Base-by-base conservation (phyloP, 2,888 invertebrate species). In the Disparrhopalites patrizii region DNA sequence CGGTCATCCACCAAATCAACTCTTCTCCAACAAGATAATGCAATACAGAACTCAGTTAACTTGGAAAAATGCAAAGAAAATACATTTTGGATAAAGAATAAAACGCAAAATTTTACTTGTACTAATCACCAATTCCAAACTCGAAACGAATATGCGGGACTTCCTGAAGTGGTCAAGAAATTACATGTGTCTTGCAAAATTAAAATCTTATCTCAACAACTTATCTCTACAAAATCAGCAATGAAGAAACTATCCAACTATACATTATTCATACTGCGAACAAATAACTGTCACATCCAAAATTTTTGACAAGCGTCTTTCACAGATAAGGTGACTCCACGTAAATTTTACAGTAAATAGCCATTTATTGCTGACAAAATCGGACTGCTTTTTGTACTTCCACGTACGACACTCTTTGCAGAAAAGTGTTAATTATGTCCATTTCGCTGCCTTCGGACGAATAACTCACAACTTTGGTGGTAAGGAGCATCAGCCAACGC, bases 401-500 rank as follows among this genome's bases (percentile, higher is more conserved):
- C 23, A 15, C 40, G 28, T 63, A 63, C 13, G 54, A 56, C 8
- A 63, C 63, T 20, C 63, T n/a, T 20, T 55, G 55, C 13, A 63
- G 63, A 25, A 63, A 63, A 15, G 55, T 55, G 15, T 55, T 38
- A 4, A 63, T 63, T n/a, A 63, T 20, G 47, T 63, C 56, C 47
- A 55, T 63, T 43, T 63, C 63, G 25, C 63, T 63, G 1, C 5
- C 38, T 4, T 30, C 47, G 3, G 55, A 55, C 20, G 38, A 56
- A 75, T 76, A 27, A 80, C 75, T 27, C 81, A 81, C 56, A 18
- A 89, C 83, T 81, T 89, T 89, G 8, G 88, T 87, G 1, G 89
- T 87, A 31, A 89, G 80, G 67, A 86, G 86, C 70, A 89, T 80
- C 33, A 89, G 80, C 89, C 89, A 89, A 76, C 89, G 87, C 62